Conservation (phyloP, 2,888 invertebrate species). For the Dicyrtomina minuta region DNA sequence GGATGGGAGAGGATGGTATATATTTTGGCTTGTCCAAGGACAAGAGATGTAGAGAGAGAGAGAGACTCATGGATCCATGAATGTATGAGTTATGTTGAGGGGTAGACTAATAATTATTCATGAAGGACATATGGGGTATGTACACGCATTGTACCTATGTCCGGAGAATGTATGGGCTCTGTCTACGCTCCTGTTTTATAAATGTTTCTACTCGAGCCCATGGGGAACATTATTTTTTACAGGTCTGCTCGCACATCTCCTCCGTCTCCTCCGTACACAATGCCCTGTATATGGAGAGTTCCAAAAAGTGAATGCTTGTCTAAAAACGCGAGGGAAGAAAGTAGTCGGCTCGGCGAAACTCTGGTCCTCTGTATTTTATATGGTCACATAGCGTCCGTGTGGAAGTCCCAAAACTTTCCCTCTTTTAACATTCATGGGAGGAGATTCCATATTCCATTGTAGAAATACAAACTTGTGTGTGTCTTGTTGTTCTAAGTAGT, state of each 20-base stretch:
- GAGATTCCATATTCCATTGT: neutral
- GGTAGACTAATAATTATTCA: conserved; percentile 38
- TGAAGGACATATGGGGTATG: conserved; percentile 30
- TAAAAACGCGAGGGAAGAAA: neutral
- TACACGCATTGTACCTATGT: conserved; percentile 7
- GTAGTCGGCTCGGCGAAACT: neutral
- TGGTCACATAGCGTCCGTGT: too few relatives aligned
- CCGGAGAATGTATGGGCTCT: conserved; percentile 39
- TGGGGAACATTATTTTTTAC: conserved; percentile 45
- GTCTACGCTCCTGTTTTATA: conserved; percentile 44
- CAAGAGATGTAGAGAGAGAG: neutral
- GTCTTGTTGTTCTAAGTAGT: too few relatives aligned
- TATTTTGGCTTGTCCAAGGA: neutral
- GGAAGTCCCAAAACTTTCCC: neutral
- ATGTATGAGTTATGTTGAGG: conserved; percentile 29
- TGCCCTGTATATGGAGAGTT: neutral
- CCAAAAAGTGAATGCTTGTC: neutral
- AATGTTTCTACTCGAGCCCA: conserved; percentile 33
- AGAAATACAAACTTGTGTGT: neutral
- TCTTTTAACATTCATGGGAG: too few relatives aligned
- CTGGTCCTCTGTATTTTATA: neutral
- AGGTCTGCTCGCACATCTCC: conserved; percentile 26
- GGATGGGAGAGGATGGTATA: neutral
- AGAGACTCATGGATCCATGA: neutral
- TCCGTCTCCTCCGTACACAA: conserved; percentile 2